Evolutionary conservation across 2,888 invertebrate species (phyloP).

Genomic region (Melanotus villosus): DNA sequence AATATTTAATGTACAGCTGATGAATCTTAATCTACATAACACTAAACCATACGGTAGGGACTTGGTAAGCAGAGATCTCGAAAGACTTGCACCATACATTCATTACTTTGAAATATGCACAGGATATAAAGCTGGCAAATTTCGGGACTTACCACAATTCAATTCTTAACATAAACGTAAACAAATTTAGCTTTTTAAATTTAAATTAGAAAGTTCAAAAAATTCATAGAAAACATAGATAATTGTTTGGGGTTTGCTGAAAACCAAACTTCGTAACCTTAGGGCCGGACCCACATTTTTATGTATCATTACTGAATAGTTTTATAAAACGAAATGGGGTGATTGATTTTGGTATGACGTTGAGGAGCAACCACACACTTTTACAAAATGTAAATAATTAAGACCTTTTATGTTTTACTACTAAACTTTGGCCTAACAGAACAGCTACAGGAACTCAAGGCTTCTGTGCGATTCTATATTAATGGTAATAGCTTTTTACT

Average conservation of each 20-base stretch:
- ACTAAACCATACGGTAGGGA: slow-evolving; percentile 78
- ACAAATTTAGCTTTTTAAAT: slow-evolving; percentile 71
- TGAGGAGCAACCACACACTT: slow-evolving; percentile 67
- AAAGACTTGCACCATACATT: slow-evolving; percentile 78
- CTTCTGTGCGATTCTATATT: slow-evolving; percentile 79
- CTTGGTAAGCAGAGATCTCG: slow-evolving; percentile 79
- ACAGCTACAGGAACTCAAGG: slow-evolving; percentile 76
- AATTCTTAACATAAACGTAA: slow-evolving; percentile 68
- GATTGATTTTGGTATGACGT: slow-evolving; percentile 85
- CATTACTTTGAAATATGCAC: slow-evolving; percentile 80
- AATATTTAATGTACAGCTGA: slow-evolving; percentile 69
- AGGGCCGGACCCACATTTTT: slow-evolving; percentile 80
- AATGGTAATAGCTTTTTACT: slow-evolving; percentile 70
- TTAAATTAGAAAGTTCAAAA: too few species aligned
- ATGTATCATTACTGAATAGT: slow-evolving; percentile 83
- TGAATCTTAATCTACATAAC: slow-evolving; percentile 81
- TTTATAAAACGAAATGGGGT: slow-evolving; percentile 75
- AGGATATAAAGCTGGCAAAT: slow-evolving; percentile 66
- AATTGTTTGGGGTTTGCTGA: slow-evolving; percentile 81
- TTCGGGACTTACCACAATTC: slow-evolving; percentile 70
- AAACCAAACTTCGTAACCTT: slow-evolving; percentile 74
- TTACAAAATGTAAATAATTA: slow-evolving; percentile 66
- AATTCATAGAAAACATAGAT: slow-evolving; percentile 84
- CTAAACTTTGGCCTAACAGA: slow-evolving; percentile 63
- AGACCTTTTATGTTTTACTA: not conserved